Evolutionary conservation across 2,888 invertebrate genomes (phyloP).

Genomic region (Sclerodermus sp.): DNA sequence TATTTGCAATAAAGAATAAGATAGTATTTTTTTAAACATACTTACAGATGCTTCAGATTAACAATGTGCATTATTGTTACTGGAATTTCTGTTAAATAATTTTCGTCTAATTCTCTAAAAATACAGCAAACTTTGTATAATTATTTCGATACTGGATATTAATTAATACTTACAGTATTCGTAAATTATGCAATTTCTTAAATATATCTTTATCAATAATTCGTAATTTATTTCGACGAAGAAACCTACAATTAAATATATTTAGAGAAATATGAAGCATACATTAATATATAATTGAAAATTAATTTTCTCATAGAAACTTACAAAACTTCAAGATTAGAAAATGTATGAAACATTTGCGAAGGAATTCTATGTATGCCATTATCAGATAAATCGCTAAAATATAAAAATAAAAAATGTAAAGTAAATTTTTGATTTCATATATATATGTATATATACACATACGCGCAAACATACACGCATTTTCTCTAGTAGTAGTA

Average conservation of each 20-base stretch:
- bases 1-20: not conserved
- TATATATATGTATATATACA: too few species aligned
- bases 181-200: not conserved
- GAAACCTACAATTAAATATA: not conserved
- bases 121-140: not conserved
- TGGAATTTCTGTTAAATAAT: slow-evolving; percentile 75
- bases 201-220: not conserved
- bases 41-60: slow-evolving; percentile 85
- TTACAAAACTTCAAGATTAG: slow-evolving; percentile 80
- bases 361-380: slow-evolving; percentile 75
- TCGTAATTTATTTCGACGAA: not conserved
- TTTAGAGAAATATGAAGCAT: slow-evolving; percentile 22
- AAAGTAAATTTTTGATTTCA: not conserved
- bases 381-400: slow-evolving; percentile 80
- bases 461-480: too few species aligned
- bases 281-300: too few species aligned
- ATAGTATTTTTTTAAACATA: slow-evolving; percentile 15
- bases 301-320: too few species aligned
- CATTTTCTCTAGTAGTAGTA: too few species aligned
- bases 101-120: slow-evolving; percentile 74
- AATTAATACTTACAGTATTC: not conserved
- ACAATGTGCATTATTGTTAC: slow-evolving; percentile 73
- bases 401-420: slow-evolving; percentile 47
- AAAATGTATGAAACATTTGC: slow-evolving; percentile 69
- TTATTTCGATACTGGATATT: too few species aligned